Percentiles rank a stretch among this genome's conserved stretches.
Conservation (phyloP, 2,113 vertebrate species). For the Carassius carassius region DNA sequence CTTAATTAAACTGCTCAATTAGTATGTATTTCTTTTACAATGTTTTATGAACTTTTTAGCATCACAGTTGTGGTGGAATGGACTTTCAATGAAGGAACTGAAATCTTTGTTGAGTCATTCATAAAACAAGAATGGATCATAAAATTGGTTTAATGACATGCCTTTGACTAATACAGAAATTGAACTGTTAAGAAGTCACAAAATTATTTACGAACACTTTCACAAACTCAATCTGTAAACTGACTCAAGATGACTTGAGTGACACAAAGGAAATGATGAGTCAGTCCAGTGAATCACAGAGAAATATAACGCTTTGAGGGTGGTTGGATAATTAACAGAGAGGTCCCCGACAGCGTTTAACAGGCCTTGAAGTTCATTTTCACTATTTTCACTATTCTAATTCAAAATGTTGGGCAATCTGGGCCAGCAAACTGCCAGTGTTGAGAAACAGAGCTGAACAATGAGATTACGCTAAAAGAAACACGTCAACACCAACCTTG, state of each 20-base stretch:
- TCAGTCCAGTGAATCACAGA: constrained; percentile 20
- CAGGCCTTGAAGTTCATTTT: neutral
- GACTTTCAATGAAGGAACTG: too few relatives aligned
- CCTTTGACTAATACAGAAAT: too few relatives aligned
- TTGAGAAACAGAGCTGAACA: constrained; percentile 36
- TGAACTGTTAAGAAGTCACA: too few relatives aligned
- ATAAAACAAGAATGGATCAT: too few relatives aligned
- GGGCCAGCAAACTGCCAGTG: neutral
- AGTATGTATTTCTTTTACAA: too few relatives aligned
- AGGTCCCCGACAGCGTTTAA: neutral
- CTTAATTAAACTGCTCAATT: too few relatives aligned
- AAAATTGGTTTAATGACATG: too few relatives aligned
- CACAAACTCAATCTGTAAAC: neutral
- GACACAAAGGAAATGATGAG: neutral
- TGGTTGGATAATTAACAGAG: neutral
- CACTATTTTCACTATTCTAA: neutral
- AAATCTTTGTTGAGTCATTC: too few relatives aligned
- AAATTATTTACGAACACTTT: neutral
- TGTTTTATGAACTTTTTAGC: too few relatives aligned
- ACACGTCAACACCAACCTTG: constrained; percentile 5
- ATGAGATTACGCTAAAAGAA: neutral
- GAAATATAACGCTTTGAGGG: neutral
- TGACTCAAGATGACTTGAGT: constrained; percentile 15
- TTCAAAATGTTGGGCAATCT: constrained; percentile 40
- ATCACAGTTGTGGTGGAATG: too few relatives aligned